Conservation (phyloP, 2,113 vertebrate genomes). For the Ardeotis arabs region DNA sequence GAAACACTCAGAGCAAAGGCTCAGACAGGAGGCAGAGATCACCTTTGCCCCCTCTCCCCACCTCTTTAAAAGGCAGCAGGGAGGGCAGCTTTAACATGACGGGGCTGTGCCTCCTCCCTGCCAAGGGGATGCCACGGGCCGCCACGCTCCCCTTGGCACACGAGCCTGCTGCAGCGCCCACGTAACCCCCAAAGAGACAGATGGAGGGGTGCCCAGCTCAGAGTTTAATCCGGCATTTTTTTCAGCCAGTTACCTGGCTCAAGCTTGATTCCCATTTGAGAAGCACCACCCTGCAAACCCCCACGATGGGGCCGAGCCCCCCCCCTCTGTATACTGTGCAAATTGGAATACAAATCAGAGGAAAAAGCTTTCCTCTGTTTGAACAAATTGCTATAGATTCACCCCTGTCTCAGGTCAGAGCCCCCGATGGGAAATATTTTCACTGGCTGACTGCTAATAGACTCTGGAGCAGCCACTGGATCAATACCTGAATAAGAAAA, state of each 20-base stretch:
- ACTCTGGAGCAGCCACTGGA: slow-evolving; percentile 78
- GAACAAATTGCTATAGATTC: slow-evolving; percentile 85
- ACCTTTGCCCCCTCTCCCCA: background rate
- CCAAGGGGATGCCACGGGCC: background rate
- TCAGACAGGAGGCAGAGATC: background rate
- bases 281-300: background rate
- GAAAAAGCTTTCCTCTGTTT: slow-evolving; percentile 78
- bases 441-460: slow-evolving; percentile 84
- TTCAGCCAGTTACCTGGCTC: background rate
- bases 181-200: background rate
- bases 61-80: background rate
- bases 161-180: background rate
- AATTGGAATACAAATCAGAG: slow-evolving; percentile 83
- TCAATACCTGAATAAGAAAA: slow-evolving; percentile 80
- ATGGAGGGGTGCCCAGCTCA: background rate
- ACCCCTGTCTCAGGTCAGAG: slow-evolving; percentile 81
- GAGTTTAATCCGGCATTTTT: background rate
- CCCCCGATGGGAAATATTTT: slow-evolving; percentile 83
- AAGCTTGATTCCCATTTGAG: slow-evolving; percentile 1
- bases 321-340: slow-evolving; percentile 56
- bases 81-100: background rate
- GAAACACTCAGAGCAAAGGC: background rate
- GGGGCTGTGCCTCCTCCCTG: background rate
- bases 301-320: background rate
- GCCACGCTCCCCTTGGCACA: background rate